Percentiles rank a stretch among this genome's conserved stretches.
Evolutionary conservation across 2,113 vertebrate species (phyloP).

Genomic region (Semnopithecus entellus): DNA sequence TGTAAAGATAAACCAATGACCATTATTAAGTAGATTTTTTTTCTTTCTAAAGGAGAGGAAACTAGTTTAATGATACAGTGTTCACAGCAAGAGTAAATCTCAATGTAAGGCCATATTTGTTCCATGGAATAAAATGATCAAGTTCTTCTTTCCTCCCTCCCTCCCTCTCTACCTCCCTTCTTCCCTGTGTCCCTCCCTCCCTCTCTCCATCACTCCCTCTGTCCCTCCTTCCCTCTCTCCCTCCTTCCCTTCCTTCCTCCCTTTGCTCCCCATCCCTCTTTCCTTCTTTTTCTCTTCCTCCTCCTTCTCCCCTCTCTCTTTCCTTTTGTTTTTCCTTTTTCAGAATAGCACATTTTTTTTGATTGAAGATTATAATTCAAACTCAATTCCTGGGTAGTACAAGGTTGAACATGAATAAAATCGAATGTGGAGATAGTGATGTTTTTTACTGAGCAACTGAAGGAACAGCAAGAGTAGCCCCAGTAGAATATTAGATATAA

Average conservation of each 20-base stretch:
- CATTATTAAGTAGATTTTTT: background rate
- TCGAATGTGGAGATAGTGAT: background rate
- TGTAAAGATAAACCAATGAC: background rate
- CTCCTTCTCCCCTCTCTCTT: no score
- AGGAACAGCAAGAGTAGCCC: background rate
- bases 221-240: no score
- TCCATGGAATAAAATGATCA: background rate
- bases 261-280: no score
- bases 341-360: background rate
- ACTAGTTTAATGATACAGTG: background rate
- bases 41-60: background rate
- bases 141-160: background rate
- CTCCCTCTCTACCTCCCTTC: background rate
- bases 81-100: background rate
- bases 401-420: constrained; percentile 1
- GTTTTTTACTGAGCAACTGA: background rate
- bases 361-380: background rate
- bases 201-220: rapidly evolving
- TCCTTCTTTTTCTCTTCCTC: background rate
- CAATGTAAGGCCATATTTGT: background rate
- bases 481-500: background rate
- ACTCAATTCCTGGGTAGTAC: background rate
- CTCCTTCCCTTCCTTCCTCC: background rate
- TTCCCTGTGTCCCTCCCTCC: rapidly evolving
- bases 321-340: background rate